Evolutionary conservation across 2,888 invertebrate genomes (phyloP).

Genomic region (Buathra laborator): DNA sequence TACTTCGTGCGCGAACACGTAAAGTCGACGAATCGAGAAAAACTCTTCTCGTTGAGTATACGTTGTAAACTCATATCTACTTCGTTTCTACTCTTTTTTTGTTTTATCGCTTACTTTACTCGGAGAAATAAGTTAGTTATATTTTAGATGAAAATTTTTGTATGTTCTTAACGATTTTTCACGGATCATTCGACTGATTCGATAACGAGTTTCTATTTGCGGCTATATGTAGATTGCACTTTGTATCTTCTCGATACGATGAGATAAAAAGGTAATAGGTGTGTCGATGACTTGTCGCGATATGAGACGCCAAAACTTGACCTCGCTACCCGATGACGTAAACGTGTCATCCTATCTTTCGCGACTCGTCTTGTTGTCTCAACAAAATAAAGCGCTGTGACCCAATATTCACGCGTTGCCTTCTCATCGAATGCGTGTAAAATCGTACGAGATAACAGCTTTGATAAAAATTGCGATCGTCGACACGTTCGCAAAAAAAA

Average conservation of each 20-base stretch:
- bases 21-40: conserved; percentile 8
- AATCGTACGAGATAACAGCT: neutral
- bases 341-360: neutral
- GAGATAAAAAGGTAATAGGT: too few species aligned
- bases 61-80: too few species aligned
- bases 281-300: neutral
- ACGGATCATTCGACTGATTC: too few species aligned
- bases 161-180: too few species aligned
- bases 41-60: neutral
- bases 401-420: neutral
- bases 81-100: too few species aligned
- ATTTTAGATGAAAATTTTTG: too few species aligned
- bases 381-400: neutral
- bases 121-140: too few species aligned
- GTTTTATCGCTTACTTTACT: too few species aligned
- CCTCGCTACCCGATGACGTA: neutral
- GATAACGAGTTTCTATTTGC: too few species aligned
- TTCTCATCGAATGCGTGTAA: neutral
- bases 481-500: neutral
- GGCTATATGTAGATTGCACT: too few species aligned
- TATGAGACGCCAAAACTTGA: neutral
- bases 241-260: too few species aligned
- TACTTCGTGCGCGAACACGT: conserved; percentile 21
- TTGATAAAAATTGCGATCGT: neutral
- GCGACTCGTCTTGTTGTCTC: neutral